A percentile compares a stretch with the other conserved stretches of the same genome.
Conservation (phyloP, 2,113 vertebrate genomes). For the Halcyon malimbica region DNA sequence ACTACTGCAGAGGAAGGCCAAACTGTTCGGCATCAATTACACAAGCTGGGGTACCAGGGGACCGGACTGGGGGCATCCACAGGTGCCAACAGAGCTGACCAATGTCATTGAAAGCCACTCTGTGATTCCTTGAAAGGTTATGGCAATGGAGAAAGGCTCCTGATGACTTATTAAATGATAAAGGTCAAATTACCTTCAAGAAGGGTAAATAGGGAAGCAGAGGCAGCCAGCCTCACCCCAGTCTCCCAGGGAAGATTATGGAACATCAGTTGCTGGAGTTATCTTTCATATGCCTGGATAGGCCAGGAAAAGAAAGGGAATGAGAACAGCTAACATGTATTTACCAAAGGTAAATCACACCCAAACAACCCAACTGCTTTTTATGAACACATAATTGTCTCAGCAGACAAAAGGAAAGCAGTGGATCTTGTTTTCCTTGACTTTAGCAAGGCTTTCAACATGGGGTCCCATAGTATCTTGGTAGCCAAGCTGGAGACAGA, state of each 20-base stretch:
- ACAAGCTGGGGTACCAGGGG: not conserved
- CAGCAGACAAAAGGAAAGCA: not conserved
- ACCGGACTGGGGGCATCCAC: not conserved
- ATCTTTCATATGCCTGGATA: not conserved
- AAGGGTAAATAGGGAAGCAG: not conserved
- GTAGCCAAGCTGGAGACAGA: not conserved
- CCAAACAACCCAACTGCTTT: not conserved
- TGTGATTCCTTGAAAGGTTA: not conserved
- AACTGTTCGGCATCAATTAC: not conserved
- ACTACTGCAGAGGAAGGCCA: not conserved
- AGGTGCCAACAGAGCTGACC: not conserved
- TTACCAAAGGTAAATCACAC: not conserved
- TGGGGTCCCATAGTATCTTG: not conserved
- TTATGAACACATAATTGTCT: not conserved
- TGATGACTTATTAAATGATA: not conserved
- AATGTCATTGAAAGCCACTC: not conserved
- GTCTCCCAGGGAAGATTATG: not conserved
- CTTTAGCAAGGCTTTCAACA: not conserved
- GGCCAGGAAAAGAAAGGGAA: not conserved
- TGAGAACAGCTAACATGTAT: not conserved
- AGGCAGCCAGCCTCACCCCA: not conserved
- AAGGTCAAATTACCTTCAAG: not conserved
- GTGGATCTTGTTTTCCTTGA: not conserved
- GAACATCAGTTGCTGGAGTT: not conserved
- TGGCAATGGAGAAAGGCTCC: not conserved